phyloP scores from a whole-genome alignment of 2,797 vertebrate genomes.

The Leptatherina wallacei region DNA sequence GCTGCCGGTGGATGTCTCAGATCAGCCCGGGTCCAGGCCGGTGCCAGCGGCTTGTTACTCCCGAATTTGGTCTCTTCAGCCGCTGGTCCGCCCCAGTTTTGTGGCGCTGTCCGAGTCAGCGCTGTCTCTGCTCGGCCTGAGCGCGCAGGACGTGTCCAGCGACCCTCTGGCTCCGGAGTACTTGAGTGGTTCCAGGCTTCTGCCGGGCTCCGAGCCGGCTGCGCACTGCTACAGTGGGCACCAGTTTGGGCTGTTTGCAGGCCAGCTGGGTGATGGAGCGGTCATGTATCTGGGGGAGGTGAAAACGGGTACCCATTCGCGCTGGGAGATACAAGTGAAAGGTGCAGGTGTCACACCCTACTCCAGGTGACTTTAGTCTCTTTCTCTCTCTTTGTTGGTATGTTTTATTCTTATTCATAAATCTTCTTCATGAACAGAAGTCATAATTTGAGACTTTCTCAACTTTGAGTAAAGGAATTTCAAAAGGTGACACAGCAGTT shows the following conservation, averaged over 20 bases:
- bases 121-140: conserved; percentile 82
- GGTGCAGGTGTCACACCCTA: conserved; percentile 89
- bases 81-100: conserved; percentile 77
- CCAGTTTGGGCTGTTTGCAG: conserved; percentile 91
- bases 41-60: conserved; percentile 87
- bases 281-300: conserved; percentile 90
- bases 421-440: background rate
- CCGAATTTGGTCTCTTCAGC: conserved; percentile 72
- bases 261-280: conserved; percentile 91
- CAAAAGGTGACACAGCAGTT: conserved; percentile 11
- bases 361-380: conserved; percentile 80
- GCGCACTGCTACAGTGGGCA: conserved; percentile 92
- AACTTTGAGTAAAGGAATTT: background rate
- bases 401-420: background rate
- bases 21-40: conserved; percentile 70
- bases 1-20: conserved; percentile 82
- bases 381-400: background rate
- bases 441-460: background rate
- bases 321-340: conserved; percentile 92
- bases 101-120: conserved; percentile 83
- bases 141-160: conserved; percentile 44
- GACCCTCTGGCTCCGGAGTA: conserved; percentile 63
- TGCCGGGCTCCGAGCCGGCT: conserved; percentile 85
- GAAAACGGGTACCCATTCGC: conserved; percentile 33
- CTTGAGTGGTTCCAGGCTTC: conserved; percentile 86